Conservation (phyloP, 2,888 invertebrate genomes). For the Phyllotreta striolata region DNA sequence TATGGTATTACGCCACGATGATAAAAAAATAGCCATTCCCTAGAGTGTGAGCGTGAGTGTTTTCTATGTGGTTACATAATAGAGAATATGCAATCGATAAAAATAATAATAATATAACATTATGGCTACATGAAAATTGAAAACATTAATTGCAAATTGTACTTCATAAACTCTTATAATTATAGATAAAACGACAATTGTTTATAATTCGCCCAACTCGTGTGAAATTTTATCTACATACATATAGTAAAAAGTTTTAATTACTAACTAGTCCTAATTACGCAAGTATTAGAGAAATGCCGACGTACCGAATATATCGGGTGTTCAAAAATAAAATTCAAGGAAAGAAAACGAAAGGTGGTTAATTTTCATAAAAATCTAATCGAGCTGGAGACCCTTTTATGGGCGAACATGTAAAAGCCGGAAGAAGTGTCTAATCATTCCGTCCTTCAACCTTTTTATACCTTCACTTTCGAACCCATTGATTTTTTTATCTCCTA, state of each 20-base stretch:
- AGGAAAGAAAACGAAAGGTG: neutral
- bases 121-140: constrained; percentile 24
- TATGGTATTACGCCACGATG: no score
- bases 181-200: no score
- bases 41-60: constrained; percentile 26
- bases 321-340: no score
- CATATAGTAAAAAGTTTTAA: no score
- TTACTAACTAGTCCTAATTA: no score
- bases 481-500: constrained; percentile 42
- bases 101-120: constrained; percentile 21
- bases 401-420: constrained; percentile 21
- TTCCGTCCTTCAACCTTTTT: constrained; percentile 29
- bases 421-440: constrained; percentile 38
- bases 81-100: constrained; percentile 23
- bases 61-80: constrained; percentile 26
- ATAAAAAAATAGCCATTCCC: constrained; percentile 16
- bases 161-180: no score
- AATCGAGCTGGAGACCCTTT: constrained; percentile 21
- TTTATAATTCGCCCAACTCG: no score
- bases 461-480: constrained; percentile 36
- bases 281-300: no score
- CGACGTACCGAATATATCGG: no score
- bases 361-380: constrained; percentile 1
- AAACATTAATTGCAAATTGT: constrained; percentile 4
- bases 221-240: no score